phyloP scores from a whole-genome alignment of 2,113 vertebrate species.

The Picathartes gymnocephalus region DNA sequence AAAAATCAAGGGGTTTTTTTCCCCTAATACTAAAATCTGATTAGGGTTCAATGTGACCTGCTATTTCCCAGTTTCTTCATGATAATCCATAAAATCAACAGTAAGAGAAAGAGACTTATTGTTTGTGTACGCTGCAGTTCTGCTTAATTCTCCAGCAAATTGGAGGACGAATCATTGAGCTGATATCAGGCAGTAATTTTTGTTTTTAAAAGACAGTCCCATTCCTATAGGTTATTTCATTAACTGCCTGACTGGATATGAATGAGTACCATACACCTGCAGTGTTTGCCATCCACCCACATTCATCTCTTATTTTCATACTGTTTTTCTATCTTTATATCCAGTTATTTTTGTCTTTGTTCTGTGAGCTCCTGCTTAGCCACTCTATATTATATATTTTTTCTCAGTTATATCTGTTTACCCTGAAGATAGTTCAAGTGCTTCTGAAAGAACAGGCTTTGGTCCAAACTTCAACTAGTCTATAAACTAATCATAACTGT shows the following conservation, averaged over 20 bases:
- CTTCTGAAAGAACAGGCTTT: background rate
- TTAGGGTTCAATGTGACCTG: background rate
- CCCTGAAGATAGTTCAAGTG: background rate
- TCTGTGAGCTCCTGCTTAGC: background rate
- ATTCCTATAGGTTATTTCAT: background rate
- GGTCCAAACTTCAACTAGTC: background rate
- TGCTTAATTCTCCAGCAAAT: background rate
- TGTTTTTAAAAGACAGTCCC: background rate
- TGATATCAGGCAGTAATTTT: background rate
- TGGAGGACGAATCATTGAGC: background rate
- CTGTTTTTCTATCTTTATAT: background rate
- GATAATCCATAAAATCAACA: background rate
- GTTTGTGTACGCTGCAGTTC: background rate
- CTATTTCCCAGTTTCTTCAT: background rate
- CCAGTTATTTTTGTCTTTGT: background rate
- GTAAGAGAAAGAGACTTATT: background rate
- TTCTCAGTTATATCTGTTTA: background rate
- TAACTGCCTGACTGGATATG: background rate
- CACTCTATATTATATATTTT: background rate
- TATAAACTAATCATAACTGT: slow-evolving; percentile 24
- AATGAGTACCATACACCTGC: background rate
- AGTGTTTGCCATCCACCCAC: background rate
- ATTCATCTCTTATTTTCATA: background rate
- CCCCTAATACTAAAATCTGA: background rate
- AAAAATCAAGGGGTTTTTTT: background rate